Evolutionary conservation across 2,888 invertebrate genomes (phyloP).

Genomic region (Acleris emargana): DNA sequence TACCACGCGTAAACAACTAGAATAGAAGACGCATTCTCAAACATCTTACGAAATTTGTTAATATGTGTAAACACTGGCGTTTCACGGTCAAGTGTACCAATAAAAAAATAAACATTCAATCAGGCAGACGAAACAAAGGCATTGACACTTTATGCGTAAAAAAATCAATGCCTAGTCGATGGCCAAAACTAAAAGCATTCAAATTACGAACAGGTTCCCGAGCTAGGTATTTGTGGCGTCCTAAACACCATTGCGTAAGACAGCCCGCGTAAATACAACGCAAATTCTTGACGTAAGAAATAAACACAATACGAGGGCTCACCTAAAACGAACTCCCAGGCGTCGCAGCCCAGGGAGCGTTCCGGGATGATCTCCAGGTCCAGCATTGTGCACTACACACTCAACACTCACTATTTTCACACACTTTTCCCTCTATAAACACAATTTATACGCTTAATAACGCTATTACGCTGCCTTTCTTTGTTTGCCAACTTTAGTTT

Average conservation of each 20-base stretch:
- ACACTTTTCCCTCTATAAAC: conserved; percentile 76
- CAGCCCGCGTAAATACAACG: conserved; percentile 75
- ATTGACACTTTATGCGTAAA: conserved; percentile 57
- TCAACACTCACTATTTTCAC: conserved; percentile 91
- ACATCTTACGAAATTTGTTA: conserved; percentile 19
- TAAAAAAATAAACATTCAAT: conserved; percentile 69
- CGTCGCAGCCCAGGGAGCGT: conserved; percentile 96
- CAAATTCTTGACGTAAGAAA: conserved; percentile 80
- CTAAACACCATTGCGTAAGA: conserved; percentile 76
- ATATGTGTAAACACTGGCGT: conserved; percentile 40
- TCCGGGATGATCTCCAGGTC: conserved; percentile 98
- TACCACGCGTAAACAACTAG: neutral
- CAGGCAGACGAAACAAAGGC: conserved; percentile 69
- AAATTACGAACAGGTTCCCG: conserved; percentile 19
- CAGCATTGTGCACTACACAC: conserved; percentile 90
- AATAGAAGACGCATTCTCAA: conserved; percentile 7
- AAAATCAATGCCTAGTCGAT: conserved; percentile 67
- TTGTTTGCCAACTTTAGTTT: conserved; percentile 84
- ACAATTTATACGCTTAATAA: conserved; percentile 67
- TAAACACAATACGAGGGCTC: conserved; percentile 80
- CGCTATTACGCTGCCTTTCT: conserved; percentile 80
- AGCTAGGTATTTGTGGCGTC: conserved; percentile 34
- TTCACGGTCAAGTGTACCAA: conserved; percentile 80
- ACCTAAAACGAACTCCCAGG: conserved; percentile 99
- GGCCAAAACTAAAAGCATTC: conserved; percentile 30